Evolutionary conservation across 2,888 invertebrate genomes (phyloP), one percentile per base, ranked within the genome.

Genomic region (Drosophila nr. medialis): DNA sequence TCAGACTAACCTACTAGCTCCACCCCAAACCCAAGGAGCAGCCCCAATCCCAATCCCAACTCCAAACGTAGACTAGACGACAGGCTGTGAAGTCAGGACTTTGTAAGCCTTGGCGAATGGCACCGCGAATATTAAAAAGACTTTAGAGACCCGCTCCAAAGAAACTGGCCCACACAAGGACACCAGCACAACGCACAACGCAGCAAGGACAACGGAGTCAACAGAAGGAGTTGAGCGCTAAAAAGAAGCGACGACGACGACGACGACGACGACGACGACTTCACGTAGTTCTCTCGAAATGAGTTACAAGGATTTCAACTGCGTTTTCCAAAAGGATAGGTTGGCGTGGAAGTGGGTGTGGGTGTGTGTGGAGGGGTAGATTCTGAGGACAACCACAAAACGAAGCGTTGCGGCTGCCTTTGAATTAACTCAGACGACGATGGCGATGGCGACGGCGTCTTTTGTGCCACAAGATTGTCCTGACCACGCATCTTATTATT

Each of bases 101-200:
- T 59, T 55, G 62, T 63, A 49, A 68, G 69, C 49, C 53, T 24
- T 30, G 62, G 53, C 60, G 75, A 62, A 70, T 61, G 64, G 73
- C 73, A 73, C 42, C 66, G 55, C 64, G 88, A 88, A 90, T 88
- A 88, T 89, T 88, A 90, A 90, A 89, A 90, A 83, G 90, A 75
- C 83, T 83, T 77, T 73, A 54, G 71, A 56, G 65, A 32, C 51
- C 50, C 50, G 64, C 74, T 66, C 64, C 55, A 62, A 61, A 7
- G 24, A 21, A 50, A 53, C 50, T 68, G 51, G 58, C 56, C 54
- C 60, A 36, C 36, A 70, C 55, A 64, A 56, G 64, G 55, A 62
- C 72, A 42, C 21, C 21, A 40, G 42, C 42, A 21, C 11, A 42
- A 11, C n/a, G 32, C 24, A 32, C 21, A 24, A 34, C 21, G 15